Conservation (phyloP, 2,888 invertebrate genomes). For the Caenorhabditis sp. region DNA sequence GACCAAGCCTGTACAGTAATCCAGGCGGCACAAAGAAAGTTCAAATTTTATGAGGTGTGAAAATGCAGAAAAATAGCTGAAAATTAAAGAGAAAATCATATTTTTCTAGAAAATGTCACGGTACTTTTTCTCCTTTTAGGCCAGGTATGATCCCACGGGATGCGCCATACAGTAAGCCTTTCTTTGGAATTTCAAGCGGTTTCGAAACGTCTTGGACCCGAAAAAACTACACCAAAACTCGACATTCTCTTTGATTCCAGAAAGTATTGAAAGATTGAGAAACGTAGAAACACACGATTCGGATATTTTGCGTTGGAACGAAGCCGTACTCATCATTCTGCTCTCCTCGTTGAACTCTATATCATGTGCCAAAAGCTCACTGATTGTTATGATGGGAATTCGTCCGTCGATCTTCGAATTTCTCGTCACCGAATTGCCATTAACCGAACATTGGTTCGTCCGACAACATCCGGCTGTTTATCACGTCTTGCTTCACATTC, state of each 20-base stretch:
- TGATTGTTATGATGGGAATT: slow-evolving; percentile 54
- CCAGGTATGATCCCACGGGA: no score
- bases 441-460: slow-evolving; percentile 25
- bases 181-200: no score
- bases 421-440: slow-evolving; percentile 35
- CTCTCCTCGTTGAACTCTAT: slow-evolving; percentile 23
- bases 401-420: slow-evolving; percentile 57
- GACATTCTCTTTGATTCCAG: slow-evolving; percentile 7
- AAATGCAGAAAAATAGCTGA: no score
- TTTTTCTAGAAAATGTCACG: no score
- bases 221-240: no score
- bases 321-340: slow-evolving; percentile 19
- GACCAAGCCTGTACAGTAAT: no score
- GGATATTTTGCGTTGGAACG: slow-evolving; percentile 21
- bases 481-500: slow-evolving; percentile 24
- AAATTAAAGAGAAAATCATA: no score
- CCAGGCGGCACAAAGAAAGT: no score
- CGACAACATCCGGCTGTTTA: slow-evolving; percentile 33
- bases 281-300: slow-evolving; percentile 2
- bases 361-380: slow-evolving; percentile 26
- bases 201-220: no score
- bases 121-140: no score
- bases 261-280: slow-evolving; percentile 12
- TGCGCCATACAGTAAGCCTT: no score
- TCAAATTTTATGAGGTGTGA: no score